Conservation (phyloP, 92 coral and sea anemone species). For the Metridium senile region DNA sequence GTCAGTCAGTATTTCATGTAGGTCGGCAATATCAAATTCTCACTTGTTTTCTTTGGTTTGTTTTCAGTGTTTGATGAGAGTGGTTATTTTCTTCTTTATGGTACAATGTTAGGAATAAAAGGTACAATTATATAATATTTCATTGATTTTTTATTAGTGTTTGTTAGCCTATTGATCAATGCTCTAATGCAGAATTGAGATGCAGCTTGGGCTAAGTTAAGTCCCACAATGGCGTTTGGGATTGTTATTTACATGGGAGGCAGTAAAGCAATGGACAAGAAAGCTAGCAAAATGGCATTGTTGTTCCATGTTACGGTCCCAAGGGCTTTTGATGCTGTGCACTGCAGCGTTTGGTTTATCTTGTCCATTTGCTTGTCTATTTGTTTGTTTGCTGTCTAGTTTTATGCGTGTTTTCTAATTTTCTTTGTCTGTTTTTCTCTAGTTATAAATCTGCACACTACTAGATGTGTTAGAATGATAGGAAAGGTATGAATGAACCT, state of each 20-base stretch:
- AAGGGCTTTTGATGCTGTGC: no score
- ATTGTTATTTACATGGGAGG: no score
- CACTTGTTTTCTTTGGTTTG: not conserved
- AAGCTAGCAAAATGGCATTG: no score
- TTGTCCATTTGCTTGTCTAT: not conserved
- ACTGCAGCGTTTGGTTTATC: not conserved
- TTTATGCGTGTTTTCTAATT: not conserved
- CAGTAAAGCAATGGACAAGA: no score
- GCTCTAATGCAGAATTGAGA: no score
- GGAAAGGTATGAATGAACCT: slow-evolving; percentile 74
- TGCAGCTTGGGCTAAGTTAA: no score
- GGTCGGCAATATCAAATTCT: not conserved
- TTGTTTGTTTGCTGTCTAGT: not conserved
- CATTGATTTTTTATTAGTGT: not conserved
- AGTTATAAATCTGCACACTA: slow-evolving; percentile 95
- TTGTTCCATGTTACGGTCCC: no score
- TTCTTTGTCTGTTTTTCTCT: not conserved
- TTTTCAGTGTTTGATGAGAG: slow-evolving; percentile 91
- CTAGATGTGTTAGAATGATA: slow-evolving; percentile 87
- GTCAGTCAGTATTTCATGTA: no score
- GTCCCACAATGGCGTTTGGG: no score
- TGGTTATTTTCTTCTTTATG: slow-evolving; percentile 90
- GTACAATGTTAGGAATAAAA: slow-evolving; percentile 95
- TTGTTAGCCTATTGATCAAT: not conserved
- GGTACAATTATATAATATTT: no score